These are phyloP conservation scores for Drosophila pectinifera DNA, from an alignment of 1,140 invertebrate species.

Conservation along the genomic window DNA sequence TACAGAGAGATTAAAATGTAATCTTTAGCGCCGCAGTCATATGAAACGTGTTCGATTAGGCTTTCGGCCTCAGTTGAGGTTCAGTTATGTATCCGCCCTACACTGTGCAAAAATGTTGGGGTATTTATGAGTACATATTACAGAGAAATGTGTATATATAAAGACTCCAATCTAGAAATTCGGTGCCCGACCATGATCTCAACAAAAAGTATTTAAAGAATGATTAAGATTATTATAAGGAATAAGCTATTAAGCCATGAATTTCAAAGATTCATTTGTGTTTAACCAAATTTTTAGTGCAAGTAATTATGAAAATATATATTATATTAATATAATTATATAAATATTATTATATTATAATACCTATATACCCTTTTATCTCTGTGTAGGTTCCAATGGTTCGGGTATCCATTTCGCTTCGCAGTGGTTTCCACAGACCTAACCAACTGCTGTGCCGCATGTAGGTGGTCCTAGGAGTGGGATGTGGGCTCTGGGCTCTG, in stretches of 20 bases:
- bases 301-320: too few relatives aligned
- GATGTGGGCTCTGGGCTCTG: conserved; percentile 53
- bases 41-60: conserved; percentile 82
- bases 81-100: neutral
- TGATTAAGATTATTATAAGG: too few relatives aligned
- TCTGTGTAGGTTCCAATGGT: neutral
- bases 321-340: too few relatives aligned
- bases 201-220: too few relatives aligned
- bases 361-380: neutral
- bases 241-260: too few relatives aligned
- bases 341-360: too few relatives aligned
- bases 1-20: conserved; percentile 75
- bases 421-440: conserved; percentile 13
- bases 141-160: too few relatives aligned
- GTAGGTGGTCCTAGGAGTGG: conserved; percentile 55
- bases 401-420: conserved; percentile 19
- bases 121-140: too few relatives aligned
- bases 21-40: conserved; percentile 81
- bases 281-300: too few relatives aligned
- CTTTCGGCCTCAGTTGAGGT: conserved; percentile 36
- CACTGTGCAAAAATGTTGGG: neutral
- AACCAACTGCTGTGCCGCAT: conserved; percentile 72
- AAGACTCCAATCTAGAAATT: too few relatives aligned
- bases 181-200: too few relatives aligned
- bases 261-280: too few relatives aligned